These are phyloP conservation scores for Coranthus polyacanthus DNA, from an alignment of 2,797 vertebrate species.

Conservation along the genomic window DNA sequence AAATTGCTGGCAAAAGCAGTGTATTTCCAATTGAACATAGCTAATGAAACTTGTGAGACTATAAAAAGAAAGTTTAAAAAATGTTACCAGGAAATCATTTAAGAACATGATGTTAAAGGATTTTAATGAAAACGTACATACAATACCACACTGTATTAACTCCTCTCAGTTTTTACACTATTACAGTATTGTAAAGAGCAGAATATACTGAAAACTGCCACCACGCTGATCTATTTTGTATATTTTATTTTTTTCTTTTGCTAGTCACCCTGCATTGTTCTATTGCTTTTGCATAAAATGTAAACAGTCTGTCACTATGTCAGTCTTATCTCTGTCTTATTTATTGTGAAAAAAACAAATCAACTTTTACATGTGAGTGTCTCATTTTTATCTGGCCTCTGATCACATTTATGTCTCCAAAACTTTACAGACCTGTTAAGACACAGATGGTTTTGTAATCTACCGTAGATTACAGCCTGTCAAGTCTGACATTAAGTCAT, in stretches of 20 bases:
- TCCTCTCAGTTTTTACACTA: neutral
- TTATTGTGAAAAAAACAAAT: neutral
- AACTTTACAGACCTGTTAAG: neutral
- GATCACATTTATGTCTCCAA: neutral
- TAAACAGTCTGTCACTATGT: no score
- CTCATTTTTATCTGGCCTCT: neutral
- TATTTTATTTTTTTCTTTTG: neutral
- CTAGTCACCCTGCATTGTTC: neutral
- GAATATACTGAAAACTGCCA: neutral
- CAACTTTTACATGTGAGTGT: neutral
- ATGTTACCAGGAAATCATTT: conserved; percentile 19
- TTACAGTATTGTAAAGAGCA: conserved; percentile 1
- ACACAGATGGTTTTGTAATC: no score
- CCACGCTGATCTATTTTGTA: neutral
- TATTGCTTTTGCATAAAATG: no score
- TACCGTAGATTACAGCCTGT: neutral
- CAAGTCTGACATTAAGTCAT: neutral
- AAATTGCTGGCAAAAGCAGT: conserved; percentile 27
- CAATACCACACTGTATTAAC: neutral
- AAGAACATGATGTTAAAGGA: conserved; percentile 2
- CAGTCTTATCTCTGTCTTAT: no score
- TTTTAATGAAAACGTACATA: conserved; percentile 7
- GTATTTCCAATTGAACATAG: conserved; percentile 35
- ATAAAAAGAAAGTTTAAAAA: conserved; percentile 21
- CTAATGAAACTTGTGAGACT: conserved; percentile 18